phyloP scores from a whole-genome alignment of 2,888 invertebrate genomes.

The Melanostoma scalare region DNA sequence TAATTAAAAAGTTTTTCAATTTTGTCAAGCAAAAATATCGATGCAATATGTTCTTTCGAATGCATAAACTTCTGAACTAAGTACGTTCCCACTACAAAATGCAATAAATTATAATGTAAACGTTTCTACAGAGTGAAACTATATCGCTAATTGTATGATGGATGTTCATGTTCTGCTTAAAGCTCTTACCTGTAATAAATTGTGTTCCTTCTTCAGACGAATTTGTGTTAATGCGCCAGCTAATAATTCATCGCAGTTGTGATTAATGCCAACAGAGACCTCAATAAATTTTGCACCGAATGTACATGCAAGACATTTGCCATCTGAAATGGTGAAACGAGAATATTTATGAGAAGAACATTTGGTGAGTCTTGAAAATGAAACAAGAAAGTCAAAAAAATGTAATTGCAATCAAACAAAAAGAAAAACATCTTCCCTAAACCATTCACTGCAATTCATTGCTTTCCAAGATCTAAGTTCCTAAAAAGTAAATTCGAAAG shows the following conservation, averaged over 20 bases:
- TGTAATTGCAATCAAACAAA: too few relatives aligned
- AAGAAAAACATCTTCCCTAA: too few relatives aligned
- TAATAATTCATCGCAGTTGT: conserved; percentile 97
- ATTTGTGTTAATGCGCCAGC: conserved; percentile 96
- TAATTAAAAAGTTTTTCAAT: too few relatives aligned
- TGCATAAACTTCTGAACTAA: too few relatives aligned
- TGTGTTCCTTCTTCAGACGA: conserved; percentile 89
- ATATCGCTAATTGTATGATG: conserved; percentile 26
- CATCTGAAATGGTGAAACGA: conserved; percentile 86
- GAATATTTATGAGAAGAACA: neutral
- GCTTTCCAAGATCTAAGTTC: too few relatives aligned
- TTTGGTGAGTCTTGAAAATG: neutral
- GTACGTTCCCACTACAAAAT: too few relatives aligned
- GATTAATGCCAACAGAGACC: conserved; percentile 97
- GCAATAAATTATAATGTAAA: too few relatives aligned
- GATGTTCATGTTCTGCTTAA: neutral
- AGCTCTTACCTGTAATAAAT: conserved; percentile 81
- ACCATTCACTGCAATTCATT: too few relatives aligned
- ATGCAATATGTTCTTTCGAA: too few relatives aligned
- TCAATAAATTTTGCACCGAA: conserved; percentile 97
- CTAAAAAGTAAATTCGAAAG: too few relatives aligned
- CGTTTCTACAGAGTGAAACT: conserved; percentile 5
- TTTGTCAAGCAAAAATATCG: too few relatives aligned
- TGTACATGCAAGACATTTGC: conserved; percentile 94
- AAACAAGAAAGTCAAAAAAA: too few relatives aligned